Evolutionary conservation across 2,797 vertebrate genomes (phyloP).

Genomic region (Siniperca obscura): DNA sequence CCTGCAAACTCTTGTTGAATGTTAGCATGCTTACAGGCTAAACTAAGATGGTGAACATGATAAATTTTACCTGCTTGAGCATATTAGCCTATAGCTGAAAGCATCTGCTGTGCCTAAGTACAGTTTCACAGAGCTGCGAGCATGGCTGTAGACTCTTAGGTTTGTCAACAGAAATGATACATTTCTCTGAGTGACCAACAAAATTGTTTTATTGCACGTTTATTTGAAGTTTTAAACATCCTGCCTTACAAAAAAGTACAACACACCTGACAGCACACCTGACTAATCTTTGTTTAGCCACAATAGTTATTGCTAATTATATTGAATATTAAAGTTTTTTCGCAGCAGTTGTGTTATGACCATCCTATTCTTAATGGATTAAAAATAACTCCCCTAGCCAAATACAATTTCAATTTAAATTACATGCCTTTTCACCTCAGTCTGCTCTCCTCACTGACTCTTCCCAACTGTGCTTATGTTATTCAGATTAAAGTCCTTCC

Average conservation of each 20-base stretch:
- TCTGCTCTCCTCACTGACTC: slow-evolving; percentile 29
- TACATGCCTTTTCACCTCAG: slow-evolving; percentile 11
- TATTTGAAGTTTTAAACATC: background rate
- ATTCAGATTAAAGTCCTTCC: slow-evolving; percentile 43
- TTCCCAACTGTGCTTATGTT: slow-evolving; percentile 9
- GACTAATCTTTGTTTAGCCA: slow-evolving; percentile 10
- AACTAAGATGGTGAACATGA: background rate
- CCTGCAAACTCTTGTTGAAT: background rate
- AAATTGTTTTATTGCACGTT: background rate
- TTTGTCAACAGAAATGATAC: background rate
- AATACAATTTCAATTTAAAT: slow-evolving; percentile 39
- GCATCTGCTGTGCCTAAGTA: background rate
- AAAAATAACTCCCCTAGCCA: slow-evolving; percentile 22
- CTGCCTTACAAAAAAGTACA: background rate
- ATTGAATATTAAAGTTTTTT: slow-evolving; percentile 12
- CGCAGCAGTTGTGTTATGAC: background rate
- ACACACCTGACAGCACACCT: background rate
- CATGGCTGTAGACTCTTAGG: background rate
- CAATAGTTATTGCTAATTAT: background rate
- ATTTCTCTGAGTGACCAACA: background rate
- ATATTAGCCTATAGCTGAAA: background rate
- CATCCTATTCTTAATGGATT: slow-evolving; percentile 21
- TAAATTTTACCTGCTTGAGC: background rate
- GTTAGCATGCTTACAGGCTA: background rate
- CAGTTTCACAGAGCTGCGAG: background rate